Evolutionary conservation across 1,140 invertebrate genomes (phyloP).

Genomic region (Ephestia elutella): DNA sequence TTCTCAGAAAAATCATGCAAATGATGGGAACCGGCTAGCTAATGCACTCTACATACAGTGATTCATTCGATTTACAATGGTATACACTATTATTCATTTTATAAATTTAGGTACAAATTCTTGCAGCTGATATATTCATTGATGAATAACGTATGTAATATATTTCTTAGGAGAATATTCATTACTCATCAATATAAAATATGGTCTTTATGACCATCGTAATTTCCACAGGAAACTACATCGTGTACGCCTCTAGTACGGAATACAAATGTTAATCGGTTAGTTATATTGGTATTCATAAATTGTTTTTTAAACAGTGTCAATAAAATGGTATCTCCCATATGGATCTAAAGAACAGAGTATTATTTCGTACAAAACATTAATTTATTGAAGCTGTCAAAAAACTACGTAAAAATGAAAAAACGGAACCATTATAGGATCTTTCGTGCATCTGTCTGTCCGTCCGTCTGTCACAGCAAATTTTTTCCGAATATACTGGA

Average conservation of each 20-base stretch:
- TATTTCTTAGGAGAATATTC: too few relatives aligned
- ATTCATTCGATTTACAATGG: too few relatives aligned
- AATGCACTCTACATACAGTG: not conserved
- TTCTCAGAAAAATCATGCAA: constrained; percentile 52
- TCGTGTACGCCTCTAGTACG: not conserved
- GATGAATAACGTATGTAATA: too few relatives aligned
- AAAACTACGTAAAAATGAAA: too few relatives aligned
- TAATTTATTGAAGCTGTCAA: too few relatives aligned
- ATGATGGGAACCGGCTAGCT: constrained; percentile 39
- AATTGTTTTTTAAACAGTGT: constrained; percentile 12
- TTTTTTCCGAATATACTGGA: too few relatives aligned
- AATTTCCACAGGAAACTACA: constrained; percentile 2
- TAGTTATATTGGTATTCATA: not conserved
- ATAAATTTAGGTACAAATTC: constrained; percentile 20
- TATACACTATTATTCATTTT: constrained; percentile 12
- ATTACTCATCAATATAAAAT: not conserved
- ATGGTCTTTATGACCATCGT: not conserved
- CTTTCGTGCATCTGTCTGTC: too few relatives aligned
- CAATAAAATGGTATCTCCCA: not conserved
- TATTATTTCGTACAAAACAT: too few relatives aligned
- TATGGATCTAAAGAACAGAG: too few relatives aligned
- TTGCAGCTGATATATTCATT: constrained; percentile 13
- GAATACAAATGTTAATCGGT: constrained; percentile 2
- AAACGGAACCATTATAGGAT: too few relatives aligned
- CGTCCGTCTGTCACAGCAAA: too few relatives aligned